Evolutionary conservation across 2,113 vertebrate genomes (phyloP).

Genomic region (Pseudopipra pipra): DNA sequence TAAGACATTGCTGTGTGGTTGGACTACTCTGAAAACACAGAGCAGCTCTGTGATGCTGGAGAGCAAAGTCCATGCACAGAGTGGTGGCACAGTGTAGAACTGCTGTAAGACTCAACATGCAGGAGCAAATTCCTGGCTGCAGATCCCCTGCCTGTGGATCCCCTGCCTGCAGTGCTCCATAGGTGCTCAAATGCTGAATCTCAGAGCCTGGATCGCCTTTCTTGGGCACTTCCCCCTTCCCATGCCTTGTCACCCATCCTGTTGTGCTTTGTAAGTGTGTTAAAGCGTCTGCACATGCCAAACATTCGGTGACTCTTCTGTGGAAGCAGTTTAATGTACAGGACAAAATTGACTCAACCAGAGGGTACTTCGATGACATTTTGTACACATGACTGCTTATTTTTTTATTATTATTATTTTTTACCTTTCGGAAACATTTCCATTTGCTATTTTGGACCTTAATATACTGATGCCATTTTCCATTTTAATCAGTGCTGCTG

Average conservation of each 20-base stretch:
- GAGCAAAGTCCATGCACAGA: background rate
- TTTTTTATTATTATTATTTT: background rate
- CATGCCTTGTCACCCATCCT: fast-evolving
- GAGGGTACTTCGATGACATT: background rate
- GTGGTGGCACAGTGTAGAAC: background rate
- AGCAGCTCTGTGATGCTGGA: background rate
- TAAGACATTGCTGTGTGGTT: background rate
- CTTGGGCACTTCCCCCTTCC: background rate
- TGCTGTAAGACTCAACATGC: fast-evolving
- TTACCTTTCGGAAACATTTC: background rate
- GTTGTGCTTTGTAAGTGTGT: background rate
- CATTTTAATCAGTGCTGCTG: background rate
- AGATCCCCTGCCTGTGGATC: background rate
- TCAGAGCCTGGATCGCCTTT: background rate
- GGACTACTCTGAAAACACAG: background rate
- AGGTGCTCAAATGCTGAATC: background rate
- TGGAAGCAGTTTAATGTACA: background rate
- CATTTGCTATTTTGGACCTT: background rate
- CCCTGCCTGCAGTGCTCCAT: fast-evolving
- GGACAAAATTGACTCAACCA: background rate
- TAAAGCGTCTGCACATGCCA: background rate
- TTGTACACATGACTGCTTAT: background rate
- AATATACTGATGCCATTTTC: background rate
- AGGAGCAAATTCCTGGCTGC: background rate
- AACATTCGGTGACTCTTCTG: background rate